Evolutionary conservation across 2,888 invertebrate species (phyloP), one percentile per base, ranked within the genome.

Genomic region (Tachina lurida): DNA sequence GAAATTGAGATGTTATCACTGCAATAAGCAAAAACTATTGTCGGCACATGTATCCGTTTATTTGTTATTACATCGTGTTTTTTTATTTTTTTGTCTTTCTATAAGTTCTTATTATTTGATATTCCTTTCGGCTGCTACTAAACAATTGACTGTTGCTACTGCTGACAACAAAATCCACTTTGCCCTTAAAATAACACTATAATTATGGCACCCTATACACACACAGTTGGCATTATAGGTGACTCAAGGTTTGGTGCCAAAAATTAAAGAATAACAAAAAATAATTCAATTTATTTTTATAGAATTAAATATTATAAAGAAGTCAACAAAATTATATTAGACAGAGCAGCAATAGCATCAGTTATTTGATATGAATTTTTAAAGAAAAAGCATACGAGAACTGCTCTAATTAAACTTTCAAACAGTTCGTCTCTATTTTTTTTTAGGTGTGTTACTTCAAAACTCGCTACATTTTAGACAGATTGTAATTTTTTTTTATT

Each of bases 41-140:
- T 91, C 90, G 92, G 91, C 92, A 92, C 93, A 92, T 92, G 92
- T 92, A 92, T 92, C 92, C 92, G 93, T 93, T 92, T 92, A 93
- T 91, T 92, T 92, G 90, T 91, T 91, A 91, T 91, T 91, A 91
- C 92, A 91, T 91, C 89, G 76, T 83, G 56, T 15, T 71, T 68
- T 71, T 67, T 47, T 63, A 5, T 73, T 68, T 76, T 62, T 41
- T 58, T 9, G 62, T 79, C 71, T 71, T 45, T 71, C 58, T 70
- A 56, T 45, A 65, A 49, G 60, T 78, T 52, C 67, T 76, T 82
- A 47, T 82, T 82, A 39, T 54, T 71, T 13, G 58, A 9, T 41
- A 63, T 68, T 79, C 68, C 19, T 54, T 49, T 49, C 54, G 58
- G 43, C 54, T 58, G n/a, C 60, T 54, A 62, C 63, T 67, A 17